Evolutionary conservation across 2,797 vertebrate genomes (phyloP).

Genomic region (Coranthus polyacanthus): DNA sequence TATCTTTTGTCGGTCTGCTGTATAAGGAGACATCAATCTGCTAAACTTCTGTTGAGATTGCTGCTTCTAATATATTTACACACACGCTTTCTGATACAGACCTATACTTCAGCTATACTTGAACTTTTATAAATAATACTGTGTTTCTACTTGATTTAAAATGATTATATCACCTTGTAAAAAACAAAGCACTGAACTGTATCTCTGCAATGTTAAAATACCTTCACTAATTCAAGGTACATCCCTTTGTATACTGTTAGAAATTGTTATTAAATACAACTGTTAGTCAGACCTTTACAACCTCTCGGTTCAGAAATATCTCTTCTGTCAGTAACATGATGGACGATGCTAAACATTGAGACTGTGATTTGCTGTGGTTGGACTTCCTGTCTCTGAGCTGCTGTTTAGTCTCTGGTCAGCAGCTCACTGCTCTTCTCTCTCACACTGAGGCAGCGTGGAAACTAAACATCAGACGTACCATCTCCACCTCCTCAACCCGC

Average conservation of each 20-base stretch:
- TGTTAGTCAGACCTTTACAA: no score
- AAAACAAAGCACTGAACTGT: no score
- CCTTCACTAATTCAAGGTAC: no score
- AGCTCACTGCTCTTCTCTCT: no score
- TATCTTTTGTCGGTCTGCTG: not conserved
- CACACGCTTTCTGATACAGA: not conserved
- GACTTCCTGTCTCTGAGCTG: conserved; percentile 5
- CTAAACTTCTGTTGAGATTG: not conserved
- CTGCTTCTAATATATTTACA: not conserved
- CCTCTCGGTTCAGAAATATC: no score
- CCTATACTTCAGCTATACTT: no score
- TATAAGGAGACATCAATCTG: not conserved
- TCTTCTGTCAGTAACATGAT: not conserved
- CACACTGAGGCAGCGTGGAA: conserved; percentile 1
- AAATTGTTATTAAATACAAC: no score
- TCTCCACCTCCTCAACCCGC: conserved; percentile 96
- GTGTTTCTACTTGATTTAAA: no score
- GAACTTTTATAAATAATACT: no score
- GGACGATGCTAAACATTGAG: not conserved
- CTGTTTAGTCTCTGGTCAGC: not conserved
- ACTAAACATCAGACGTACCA: conserved; percentile 82
- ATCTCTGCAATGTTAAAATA: no score
- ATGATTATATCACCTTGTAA: no score
- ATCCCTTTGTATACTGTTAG: no score
- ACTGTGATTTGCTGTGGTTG: not conserved